phyloP scores from a whole-genome alignment of 1,140 invertebrate species.

The Phenacoccus solenopsis region DNA sequence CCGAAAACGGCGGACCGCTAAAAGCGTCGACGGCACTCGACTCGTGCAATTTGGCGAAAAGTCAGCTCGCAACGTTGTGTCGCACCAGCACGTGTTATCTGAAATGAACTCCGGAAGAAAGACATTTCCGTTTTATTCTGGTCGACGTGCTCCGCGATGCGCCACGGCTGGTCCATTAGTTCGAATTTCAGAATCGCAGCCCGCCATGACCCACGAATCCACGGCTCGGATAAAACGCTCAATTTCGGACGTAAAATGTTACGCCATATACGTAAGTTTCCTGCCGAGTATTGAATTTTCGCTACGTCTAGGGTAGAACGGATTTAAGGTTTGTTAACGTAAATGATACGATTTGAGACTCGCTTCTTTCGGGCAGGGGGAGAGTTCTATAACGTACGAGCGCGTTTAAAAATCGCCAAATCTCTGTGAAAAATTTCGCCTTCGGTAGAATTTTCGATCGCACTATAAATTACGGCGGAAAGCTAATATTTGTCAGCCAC shows the following conservation, averaged over 20 bases:
- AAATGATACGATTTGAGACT: too few relatives aligned
- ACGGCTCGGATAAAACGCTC: background rate
- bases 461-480: background rate
- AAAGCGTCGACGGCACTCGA: background rate
- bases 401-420: too few relatives aligned
- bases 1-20: background rate
- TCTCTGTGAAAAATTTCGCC: background rate
- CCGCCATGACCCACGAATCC: background rate
- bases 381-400: too few relatives aligned
- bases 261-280: too few relatives aligned
- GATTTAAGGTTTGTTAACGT: too few relatives aligned
- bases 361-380: too few relatives aligned
- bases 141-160: background rate
- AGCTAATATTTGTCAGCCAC: background rate
- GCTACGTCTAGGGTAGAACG: too few relatives aligned
- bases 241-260: too few relatives aligned
- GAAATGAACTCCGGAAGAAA: constrained; percentile 17
- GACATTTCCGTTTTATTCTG: constrained; percentile 12
- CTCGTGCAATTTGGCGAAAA: background rate
- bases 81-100: constrained; percentile 6
- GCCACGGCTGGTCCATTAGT: background rate
- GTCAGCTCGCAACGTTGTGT: background rate
- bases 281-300: too few relatives aligned
- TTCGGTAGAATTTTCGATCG: background rate
- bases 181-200: background rate